Percentiles rank a stretch among this genome's conserved stretches.
These are phyloP conservation scores for Phocides pigmalion DNA, from an alignment of 1,140 invertebrate genomes.

Conservation along the genomic window DNA sequence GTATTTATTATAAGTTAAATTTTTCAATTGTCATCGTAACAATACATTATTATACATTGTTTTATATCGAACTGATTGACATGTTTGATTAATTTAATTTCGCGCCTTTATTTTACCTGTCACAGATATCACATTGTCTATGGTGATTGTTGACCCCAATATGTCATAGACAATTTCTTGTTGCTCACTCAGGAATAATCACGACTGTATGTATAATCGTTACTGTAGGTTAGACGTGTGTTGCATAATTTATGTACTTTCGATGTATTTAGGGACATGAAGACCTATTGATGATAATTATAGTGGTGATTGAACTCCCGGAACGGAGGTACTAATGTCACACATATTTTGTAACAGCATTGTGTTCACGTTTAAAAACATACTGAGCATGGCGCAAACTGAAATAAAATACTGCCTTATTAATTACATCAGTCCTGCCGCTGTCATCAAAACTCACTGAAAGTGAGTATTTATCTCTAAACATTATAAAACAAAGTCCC, in stretches of 20 bases:
- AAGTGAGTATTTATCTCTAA: too few species aligned
- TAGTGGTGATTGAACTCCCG: neutral
- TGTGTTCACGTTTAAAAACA: neutral
- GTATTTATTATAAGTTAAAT: neutral
- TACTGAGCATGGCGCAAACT: neutral
- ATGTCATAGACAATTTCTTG: constrained; percentile 42
- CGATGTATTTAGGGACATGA: neutral
- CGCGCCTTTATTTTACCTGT: constrained; percentile 23
- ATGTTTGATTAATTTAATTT: constrained; percentile 10
- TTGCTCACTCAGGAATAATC: constrained; percentile 33
- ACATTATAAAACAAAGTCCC: too few species aligned
- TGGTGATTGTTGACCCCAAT: constrained; percentile 36
- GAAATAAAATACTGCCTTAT: too few species aligned
- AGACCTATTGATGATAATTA: constrained; percentile 1
- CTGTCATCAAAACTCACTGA: too few species aligned
- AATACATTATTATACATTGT: constrained; percentile 8
- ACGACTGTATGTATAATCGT: constrained; percentile 37
- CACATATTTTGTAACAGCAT: neutral
- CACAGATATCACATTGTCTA: constrained; percentile 32
- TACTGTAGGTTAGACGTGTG: constrained; percentile 27
- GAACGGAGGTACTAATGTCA: neutral
- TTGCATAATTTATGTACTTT: constrained; percentile 40
- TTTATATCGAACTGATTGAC: constrained; percentile 9
- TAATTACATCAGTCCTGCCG: too few species aligned
- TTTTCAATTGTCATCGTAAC: neutral